A percentile compares a stretch with the other conserved stretches of the same genome.
Conservation (phyloP, 2,888 invertebrate species). For the Mamestra brassicae region DNA sequence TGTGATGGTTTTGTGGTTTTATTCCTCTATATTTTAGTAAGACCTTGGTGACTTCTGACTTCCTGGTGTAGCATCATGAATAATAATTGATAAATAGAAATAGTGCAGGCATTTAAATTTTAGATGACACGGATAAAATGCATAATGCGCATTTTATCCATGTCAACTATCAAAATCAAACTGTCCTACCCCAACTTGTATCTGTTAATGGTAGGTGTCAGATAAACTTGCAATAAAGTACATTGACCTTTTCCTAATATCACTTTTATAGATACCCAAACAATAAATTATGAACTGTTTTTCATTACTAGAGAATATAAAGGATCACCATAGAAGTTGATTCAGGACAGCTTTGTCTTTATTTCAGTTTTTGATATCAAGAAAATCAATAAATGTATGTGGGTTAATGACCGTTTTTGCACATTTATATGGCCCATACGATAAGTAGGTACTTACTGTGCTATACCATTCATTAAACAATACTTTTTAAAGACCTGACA, state of each 20-base stretch:
- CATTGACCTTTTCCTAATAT: no score
- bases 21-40: conserved; percentile 7
- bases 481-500: not conserved
- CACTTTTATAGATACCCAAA: no score
- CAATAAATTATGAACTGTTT: no score
- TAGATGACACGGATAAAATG: not conserved
- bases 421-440: no score
- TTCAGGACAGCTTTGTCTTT: no score
- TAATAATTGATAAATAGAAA: not conserved
- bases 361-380: no score
- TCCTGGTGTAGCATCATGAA: conserved; percentile 27
- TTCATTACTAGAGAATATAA: no score
- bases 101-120: not conserved
- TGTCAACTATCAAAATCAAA: not conserved
- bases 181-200: not conserved
- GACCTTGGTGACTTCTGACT: conserved; percentile 39
- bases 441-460: not conserved
- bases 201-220: not conserved
- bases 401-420: no score
- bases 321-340: no score
- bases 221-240: no score
- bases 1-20: not conserved
- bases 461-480: not conserved
- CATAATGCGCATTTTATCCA: not conserved
- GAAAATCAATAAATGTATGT: no score